Evolutionary conservation across 2,888 invertebrate species (phyloP).

Genomic region (Chirona hameri): DNA sequence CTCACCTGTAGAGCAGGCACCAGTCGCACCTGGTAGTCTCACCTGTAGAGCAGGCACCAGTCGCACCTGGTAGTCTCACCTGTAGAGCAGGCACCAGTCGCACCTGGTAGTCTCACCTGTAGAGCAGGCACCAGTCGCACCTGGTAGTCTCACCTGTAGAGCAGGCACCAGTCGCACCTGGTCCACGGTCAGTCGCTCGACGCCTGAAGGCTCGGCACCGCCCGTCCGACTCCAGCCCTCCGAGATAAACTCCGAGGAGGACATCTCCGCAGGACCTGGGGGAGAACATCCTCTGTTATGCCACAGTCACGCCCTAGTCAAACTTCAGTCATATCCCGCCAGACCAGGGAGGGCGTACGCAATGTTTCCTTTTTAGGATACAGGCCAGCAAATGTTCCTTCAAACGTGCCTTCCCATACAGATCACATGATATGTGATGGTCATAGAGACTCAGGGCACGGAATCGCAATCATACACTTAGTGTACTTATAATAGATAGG

Average conservation of each 20-base stretch:
- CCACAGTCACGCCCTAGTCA: too few relatives aligned
- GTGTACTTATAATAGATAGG: too few relatives aligned
- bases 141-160: conserved; percentile 31
- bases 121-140: conserved; percentile 36
- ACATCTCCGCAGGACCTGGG: conserved; percentile 33
- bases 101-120: conserved; percentile 33
- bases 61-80: conserved; percentile 34
- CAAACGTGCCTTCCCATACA: too few relatives aligned
- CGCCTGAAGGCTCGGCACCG: conserved; percentile 27
- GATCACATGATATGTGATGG: too few relatives aligned
- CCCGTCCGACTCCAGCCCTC: conserved; percentile 39
- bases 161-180: conserved; percentile 36
- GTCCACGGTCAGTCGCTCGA: conserved; percentile 33
- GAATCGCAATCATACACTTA: too few relatives aligned
- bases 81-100: conserved; percentile 35
- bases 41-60: conserved; percentile 33
- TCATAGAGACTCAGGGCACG: too few relatives aligned
- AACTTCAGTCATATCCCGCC: too few relatives aligned
- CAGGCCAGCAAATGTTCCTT: too few relatives aligned
- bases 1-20: conserved; percentile 34
- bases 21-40: conserved; percentile 35
- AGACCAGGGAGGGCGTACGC: too few relatives aligned
- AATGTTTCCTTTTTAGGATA: too few relatives aligned
- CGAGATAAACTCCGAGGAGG: conserved; percentile 35
- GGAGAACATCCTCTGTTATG: too few relatives aligned